Evolutionary conservation across 2,797 vertebrate species (phyloP).

Genomic region (Chaunax sp.): DNA sequence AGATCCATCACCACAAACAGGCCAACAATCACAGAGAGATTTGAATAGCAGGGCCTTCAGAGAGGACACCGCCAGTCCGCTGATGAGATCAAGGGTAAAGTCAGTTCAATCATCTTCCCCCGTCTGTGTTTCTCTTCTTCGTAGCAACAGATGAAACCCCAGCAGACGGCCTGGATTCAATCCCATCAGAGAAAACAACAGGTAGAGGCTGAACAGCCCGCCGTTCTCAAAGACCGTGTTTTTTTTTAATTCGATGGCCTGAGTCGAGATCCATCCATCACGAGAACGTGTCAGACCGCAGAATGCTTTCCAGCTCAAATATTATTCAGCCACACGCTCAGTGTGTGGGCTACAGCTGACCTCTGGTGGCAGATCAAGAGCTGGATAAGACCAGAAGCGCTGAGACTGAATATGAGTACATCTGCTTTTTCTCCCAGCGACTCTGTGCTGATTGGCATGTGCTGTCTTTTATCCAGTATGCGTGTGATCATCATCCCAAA

Average conservation of each 20-base stretch:
- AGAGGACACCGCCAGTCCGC: slow-evolving; percentile 15
- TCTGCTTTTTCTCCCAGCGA: slow-evolving; percentile 33
- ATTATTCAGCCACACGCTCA: slow-evolving; percentile 63
- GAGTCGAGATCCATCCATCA: slow-evolving; percentile 63
- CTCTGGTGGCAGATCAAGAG: slow-evolving; percentile 52
- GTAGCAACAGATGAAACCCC: slow-evolving; percentile 26
- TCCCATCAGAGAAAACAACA: slow-evolving; percentile 47
- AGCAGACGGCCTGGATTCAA: slow-evolving; percentile 23
- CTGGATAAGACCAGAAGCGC: slow-evolving; percentile 43
- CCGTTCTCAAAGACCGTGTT: slow-evolving; percentile 35
- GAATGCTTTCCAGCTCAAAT: slow-evolving; percentile 67
- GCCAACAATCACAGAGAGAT: slow-evolving; percentile 53
- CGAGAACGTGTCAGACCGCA: slow-evolving; percentile 39
- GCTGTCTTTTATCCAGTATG: slow-evolving; percentile 12
- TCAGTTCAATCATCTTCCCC: slow-evolving; percentile 43
- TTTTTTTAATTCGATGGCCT: slow-evolving; percentile 41
- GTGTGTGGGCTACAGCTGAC: slow-evolving; percentile 64
- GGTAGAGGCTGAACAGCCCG: slow-evolving; percentile 35
- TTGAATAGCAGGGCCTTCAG: slow-evolving; percentile 28
- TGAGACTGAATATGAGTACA: slow-evolving; percentile 37
- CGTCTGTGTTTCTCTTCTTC: slow-evolving; percentile 17
- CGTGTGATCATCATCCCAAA: background rate
- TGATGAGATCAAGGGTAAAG: slow-evolving; percentile 51
- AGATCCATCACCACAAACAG: slow-evolving; percentile 42
- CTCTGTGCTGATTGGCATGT: slow-evolving; percentile 25